Base-by-base conservation (phyloP, 2,888 invertebrate species). In the Lycaena phlaeas region DNA sequence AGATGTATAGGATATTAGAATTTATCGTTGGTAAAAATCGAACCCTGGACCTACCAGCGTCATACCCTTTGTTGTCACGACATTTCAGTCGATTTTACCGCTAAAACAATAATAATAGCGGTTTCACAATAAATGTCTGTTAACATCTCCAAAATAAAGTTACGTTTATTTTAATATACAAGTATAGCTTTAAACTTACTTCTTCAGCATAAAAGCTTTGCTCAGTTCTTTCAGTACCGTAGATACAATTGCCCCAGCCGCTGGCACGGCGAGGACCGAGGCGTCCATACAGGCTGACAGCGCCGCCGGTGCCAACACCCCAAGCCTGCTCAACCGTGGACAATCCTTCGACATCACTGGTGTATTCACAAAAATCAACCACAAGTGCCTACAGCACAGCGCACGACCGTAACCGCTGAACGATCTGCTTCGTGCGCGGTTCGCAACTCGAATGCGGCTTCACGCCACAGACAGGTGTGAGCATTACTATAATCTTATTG, bases 201-300 rank as follows among this genome's bases (percentile, higher is more conserved):
- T 84, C 51, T 84, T 84, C 12, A 84, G 64, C 82, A 84, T 81
- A 51, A 84, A 84, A 26, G 82, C 82, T 48, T 81, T 82, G 66
- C 79, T 82, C 38, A 84, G 72, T 45, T 84, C 82, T 54, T 78
- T 77, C 17, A 84, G 71, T 25, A 84, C 79, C 1, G 81, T 82
- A 42, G 81, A 78, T 29, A 84, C 76, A 43, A 82, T 78, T 17
- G 81, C 84, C 0, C 82, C 79, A 4, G 84, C 84, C 0, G 81
- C 79, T 2, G 84, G 84, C 48, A 81, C 84, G 0, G 79, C 82
- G 44, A 82, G 57, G 44, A 81, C 78, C 22, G 84, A 84, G 1
- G 84, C 84, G 51, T 81, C 81, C 69, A 79, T 76, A 51, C 82
- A 82, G 14, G 69, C 84, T 0, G 78, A 77, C 28, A 84, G 59